phyloP scores from a whole-genome alignment of 2,888 invertebrate genomes.

The Cheiracanthium punctorium region DNA sequence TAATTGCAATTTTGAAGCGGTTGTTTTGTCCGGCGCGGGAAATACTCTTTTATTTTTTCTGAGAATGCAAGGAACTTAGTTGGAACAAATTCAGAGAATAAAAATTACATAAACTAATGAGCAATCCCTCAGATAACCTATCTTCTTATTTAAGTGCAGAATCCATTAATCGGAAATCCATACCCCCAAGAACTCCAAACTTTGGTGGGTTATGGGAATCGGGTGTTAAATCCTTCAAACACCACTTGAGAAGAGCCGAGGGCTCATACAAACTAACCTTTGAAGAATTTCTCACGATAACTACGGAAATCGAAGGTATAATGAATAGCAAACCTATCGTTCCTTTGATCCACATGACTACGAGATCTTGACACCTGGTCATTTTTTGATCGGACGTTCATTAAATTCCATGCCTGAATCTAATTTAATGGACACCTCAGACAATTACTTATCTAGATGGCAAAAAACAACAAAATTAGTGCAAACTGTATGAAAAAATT shows the following conservation, averaged over 20 bases:
- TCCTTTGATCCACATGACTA: constrained; percentile 72
- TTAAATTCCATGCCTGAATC: constrained; percentile 72
- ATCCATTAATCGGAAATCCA: constrained; percentile 70
- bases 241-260: too few species aligned
- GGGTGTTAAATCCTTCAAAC: too few species aligned
- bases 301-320: constrained; percentile 74
- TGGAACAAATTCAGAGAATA: background rate
- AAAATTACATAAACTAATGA: background rate
- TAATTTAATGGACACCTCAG: constrained; percentile 61
- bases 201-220: too few species aligned
- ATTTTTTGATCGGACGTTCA: constrained; percentile 73
- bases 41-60: background rate
- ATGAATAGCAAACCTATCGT: constrained; percentile 73
- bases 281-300: constrained; percentile 73
- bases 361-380: too few species aligned
- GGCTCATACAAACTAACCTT: too few species aligned
- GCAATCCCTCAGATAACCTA: too few species aligned
- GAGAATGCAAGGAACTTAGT: too few species aligned
- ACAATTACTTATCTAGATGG: constrained; percentile 72
- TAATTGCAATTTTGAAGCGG: background rate
- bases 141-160: too few species aligned
- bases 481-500: too few species aligned
- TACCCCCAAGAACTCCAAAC: constrained; percentile 69
- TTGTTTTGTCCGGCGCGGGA: background rate
- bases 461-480: constrained; percentile 50